A percentile compares a stretch with the other conserved stretches of the same genome.
These are phyloP conservation scores for Zaprionus nigranus DNA, from an alignment of 1,140 invertebrate genomes.

Conservation along the genomic window DNA sequence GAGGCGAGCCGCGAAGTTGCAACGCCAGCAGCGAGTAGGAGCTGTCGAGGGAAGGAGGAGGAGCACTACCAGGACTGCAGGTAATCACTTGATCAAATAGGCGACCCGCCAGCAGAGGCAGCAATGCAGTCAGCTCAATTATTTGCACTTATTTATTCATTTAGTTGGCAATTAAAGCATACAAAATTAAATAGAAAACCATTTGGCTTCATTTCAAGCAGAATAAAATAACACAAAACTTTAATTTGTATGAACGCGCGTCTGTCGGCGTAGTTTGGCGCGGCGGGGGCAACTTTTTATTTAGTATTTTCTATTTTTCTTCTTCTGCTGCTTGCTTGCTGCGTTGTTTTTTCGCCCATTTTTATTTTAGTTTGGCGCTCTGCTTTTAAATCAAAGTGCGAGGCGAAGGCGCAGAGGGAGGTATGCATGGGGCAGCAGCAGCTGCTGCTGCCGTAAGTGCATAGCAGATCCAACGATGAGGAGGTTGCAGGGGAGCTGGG, in stretches of 20 bases:
- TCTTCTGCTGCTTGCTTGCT: background rate
- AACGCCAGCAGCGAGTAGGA: background rate
- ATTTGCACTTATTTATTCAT: constrained; percentile 69
- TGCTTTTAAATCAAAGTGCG: constrained; percentile 74
- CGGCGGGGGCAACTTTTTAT: constrained; percentile 6
- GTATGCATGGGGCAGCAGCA: constrained; percentile 9
- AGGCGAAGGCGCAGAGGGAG: constrained; percentile 8
- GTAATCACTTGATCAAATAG: constrained; percentile 39
- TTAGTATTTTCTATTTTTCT: constrained; percentile 24
- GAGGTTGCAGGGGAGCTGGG: background rate
- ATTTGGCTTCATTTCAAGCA: constrained; percentile 77
- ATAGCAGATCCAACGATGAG: background rate
- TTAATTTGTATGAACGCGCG: constrained; percentile 75
- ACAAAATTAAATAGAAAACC: constrained; percentile 75
- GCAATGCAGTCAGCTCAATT: constrained; percentile 25
- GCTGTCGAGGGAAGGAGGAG: background rate
- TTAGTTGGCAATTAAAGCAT: constrained; percentile 72
- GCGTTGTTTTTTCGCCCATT: constrained; percentile 38
- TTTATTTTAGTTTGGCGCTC: constrained; percentile 72
- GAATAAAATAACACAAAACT: constrained; percentile 81
- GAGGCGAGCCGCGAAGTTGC: background rate
- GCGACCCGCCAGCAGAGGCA: background rate
- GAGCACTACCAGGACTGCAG: background rate
- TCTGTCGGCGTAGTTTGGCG: constrained; percentile 22
- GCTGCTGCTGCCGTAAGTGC: constrained; percentile 46